phyloP scores from a whole-genome alignment of 2,888 invertebrate genomes.

The Muscina levida region DNA sequence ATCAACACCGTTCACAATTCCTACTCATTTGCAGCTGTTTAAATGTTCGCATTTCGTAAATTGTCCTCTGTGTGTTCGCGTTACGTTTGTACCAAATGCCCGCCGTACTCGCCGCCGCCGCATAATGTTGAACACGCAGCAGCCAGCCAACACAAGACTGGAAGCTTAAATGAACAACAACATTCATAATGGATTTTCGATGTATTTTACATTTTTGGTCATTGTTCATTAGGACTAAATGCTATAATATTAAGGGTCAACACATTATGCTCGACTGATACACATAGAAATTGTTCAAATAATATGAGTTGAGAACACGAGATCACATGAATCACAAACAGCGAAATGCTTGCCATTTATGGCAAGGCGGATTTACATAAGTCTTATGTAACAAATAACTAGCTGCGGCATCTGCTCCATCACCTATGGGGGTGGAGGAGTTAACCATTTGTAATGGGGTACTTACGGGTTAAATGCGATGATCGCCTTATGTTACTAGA shows the following conservation, averaged over 20 bases:
- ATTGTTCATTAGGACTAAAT: slow-evolving; percentile 61
- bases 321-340: slow-evolving; percentile 16
- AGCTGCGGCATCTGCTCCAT: too few species aligned
- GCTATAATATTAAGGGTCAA: slow-evolving; percentile 61
- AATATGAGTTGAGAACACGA: slow-evolving; percentile 60
- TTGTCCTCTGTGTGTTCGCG: slow-evolving; percentile 26
- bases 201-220: slow-evolving; percentile 64
- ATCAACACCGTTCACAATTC: slow-evolving; percentile 4
- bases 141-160: slow-evolving; percentile 51
- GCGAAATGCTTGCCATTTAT: slow-evolving; percentile 39
- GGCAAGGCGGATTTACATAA: slow-evolving; percentile 37
- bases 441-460: too few species aligned
- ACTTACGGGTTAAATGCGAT: too few species aligned
- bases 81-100: slow-evolving; percentile 20
- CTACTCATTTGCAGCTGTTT: slow-evolving; percentile 58
- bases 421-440: too few species aligned
- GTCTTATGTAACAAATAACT: too few species aligned
- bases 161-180: slow-evolving; percentile 54
- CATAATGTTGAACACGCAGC: not conserved
- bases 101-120: too few species aligned
- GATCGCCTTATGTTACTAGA: too few species aligned
- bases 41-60: slow-evolving; percentile 31
- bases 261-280: slow-evolving; percentile 48
- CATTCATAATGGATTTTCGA: slow-evolving; percentile 66
- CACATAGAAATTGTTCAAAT: slow-evolving; percentile 54